phyloP scores from a whole-genome alignment of 2,888 invertebrate genomes.

The Acleris cristana region DNA sequence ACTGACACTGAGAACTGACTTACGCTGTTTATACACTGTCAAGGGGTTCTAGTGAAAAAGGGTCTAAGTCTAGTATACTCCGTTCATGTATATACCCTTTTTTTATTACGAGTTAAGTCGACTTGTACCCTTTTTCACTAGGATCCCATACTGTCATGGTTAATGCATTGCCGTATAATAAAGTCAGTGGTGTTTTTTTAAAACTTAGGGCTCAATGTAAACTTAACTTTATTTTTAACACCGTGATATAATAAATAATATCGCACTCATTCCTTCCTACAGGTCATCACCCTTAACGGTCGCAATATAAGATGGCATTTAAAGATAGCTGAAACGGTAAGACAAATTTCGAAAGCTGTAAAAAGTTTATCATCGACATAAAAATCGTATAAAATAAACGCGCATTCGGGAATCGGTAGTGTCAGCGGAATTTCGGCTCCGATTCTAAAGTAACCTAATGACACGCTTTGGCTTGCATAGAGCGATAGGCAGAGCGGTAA shows the following conservation, averaged over 20 bases:
- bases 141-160: no score
- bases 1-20: no score
- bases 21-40: no score
- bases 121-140: no score
- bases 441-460: conserved; percentile 18
- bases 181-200: no score
- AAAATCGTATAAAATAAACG: conserved; percentile 51
- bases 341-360: conserved; percentile 49
- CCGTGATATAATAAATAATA: conserved; percentile 2
- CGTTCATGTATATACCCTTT: no score
- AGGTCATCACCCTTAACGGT: conserved; percentile 14
- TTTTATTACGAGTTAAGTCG: no score
- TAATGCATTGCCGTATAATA: no score
- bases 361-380: conserved; percentile 56
- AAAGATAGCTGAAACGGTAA: conserved; percentile 25
- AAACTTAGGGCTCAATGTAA: no score
- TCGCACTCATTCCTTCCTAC: not conserved
- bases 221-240: not conserved
- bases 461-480: not conserved
- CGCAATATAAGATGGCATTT: conserved; percentile 23
- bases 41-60: no score
- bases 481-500: not conserved
- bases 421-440: conserved; percentile 42
- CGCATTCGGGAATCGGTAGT: conserved; percentile 42
- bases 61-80: no score